A percentile compares a stretch with the other conserved stretches of the same genome.
phyloP scores from a whole-genome alignment of 2,797 vertebrate genomes.

The Poecilia wingei region DNA sequence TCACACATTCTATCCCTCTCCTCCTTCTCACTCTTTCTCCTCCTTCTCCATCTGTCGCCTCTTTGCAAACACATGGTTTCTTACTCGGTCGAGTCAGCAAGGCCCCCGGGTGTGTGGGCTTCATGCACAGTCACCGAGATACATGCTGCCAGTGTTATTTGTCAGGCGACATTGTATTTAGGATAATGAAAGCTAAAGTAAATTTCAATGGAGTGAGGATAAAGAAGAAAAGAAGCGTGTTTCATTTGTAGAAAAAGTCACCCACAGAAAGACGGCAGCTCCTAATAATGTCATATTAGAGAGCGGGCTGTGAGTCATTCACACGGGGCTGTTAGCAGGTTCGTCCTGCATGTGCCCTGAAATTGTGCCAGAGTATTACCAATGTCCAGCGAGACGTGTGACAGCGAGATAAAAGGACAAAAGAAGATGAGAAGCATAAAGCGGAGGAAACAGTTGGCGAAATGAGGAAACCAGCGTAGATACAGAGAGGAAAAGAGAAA shows the following conservation, averaged over 20 bases:
- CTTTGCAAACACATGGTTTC: conserved; percentile 70
- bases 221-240: not conserved
- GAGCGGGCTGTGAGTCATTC: conserved; percentile 8
- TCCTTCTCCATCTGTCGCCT: conserved; percentile 72
- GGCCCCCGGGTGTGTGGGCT: conserved; percentile 46
- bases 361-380: conserved; percentile 38
- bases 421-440: conserved; percentile 14
- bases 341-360: conserved; percentile 37
- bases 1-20: conserved; percentile 38
- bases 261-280: not conserved
- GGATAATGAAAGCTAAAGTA: conserved; percentile 1
- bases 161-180: conserved; percentile 17
- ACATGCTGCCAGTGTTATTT: conserved; percentile 10
- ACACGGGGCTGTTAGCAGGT: conserved; percentile 27
- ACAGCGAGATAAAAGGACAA: conserved; percentile 14
- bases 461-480: conserved; percentile 33
- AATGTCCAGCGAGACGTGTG: conserved; percentile 12
- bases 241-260: not conserved
- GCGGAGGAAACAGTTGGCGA: conserved; percentile 23
- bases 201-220: not conserved
- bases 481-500: conserved; percentile 7
- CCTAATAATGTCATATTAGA: conserved; percentile 5
- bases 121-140: conserved; percentile 26
- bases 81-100: conserved; percentile 68
- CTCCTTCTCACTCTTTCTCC: conserved; percentile 39